A percentile compares a stretch with the other conserved stretches of the same genome.
phyloP scores from a whole-genome alignment of 1,140 invertebrate genomes.

The Ceratina calcarata region DNA sequence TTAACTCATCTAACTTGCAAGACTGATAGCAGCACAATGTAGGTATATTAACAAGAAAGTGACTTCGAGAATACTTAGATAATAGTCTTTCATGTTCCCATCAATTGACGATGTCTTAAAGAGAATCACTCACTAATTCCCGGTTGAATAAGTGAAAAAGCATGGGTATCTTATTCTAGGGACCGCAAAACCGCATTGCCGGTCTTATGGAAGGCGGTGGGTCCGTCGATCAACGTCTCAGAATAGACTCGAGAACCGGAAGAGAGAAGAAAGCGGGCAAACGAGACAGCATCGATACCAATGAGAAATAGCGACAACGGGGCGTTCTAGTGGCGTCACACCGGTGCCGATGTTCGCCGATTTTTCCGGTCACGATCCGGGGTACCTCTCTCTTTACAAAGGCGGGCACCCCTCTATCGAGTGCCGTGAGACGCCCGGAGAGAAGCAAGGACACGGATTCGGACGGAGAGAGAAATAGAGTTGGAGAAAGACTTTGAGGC shows the following conservation, averaged over 20 bases:
- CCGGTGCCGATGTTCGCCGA: conserved; percentile 45
- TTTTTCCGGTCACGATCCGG: conserved; percentile 50
- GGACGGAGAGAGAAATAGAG: conserved; percentile 17
- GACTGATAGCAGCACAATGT: too few relatives aligned
- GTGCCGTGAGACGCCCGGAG: too few relatives aligned
- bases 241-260: neutral
- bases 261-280: conserved; percentile 24
- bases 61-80: too few relatives aligned
- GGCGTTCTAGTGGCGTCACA: conserved; percentile 38
- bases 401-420: neutral
- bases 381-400: neutral
- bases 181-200: conserved; percentile 26
- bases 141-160: neutral
- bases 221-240: conserved; percentile 25
- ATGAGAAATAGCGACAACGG: conserved; percentile 43
- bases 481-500: conserved; percentile 39
- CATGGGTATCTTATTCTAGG: neutral
- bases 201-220: neutral
- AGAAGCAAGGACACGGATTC: too few relatives aligned
- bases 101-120: too few relatives aligned
- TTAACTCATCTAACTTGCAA: too few relatives aligned
- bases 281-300: conserved; percentile 33
- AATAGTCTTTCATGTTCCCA: too few relatives aligned
- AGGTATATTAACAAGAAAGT: too few relatives aligned
- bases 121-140: neutral